phyloP scores from a whole-genome alignment of 2,888 invertebrate species.

The Lepidocyrtoides sp. region DNA sequence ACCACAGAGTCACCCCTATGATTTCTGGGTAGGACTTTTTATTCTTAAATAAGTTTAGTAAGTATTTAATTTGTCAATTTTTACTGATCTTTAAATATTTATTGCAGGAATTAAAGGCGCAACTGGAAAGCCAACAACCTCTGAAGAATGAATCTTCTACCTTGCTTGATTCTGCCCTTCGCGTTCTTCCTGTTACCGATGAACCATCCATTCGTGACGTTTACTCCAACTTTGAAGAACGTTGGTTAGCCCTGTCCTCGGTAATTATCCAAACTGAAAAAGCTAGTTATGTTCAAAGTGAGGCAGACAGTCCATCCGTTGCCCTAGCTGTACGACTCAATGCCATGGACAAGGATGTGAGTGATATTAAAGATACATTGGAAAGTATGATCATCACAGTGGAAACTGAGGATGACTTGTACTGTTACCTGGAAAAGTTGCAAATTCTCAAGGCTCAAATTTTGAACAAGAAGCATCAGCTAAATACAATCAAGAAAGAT shows the following conservation, averaged over 20 bases:
- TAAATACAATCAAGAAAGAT: constrained; percentile 83
- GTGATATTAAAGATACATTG: constrained; percentile 91
- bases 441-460: constrained; percentile 87
- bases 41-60: background rate
- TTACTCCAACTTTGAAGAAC: constrained; percentile 92
- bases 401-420: constrained; percentile 94
- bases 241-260: constrained; percentile 88
- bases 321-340: constrained; percentile 92
- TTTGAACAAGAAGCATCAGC: constrained; percentile 84
- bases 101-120: constrained; percentile 92
- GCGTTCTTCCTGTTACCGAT: constrained; percentile 93
- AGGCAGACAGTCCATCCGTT: constrained; percentile 88
- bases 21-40: constrained; percentile 91
- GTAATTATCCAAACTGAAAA: constrained; percentile 81
- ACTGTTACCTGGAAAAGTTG: constrained; percentile 93
- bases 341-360: constrained; percentile 92
- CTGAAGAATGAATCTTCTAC: constrained; percentile 91
- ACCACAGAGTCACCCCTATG: constrained; percentile 91
- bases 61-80: background rate
- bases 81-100: background rate
- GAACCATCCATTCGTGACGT: constrained; percentile 94
- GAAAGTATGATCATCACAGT: constrained; percentile 92
- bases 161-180: constrained; percentile 92
- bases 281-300: constrained; percentile 79
- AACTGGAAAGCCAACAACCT: constrained; percentile 94